Evolutionary conservation across 2,113 vertebrate species (phyloP).

Genomic region (Otis tarda): DNA sequence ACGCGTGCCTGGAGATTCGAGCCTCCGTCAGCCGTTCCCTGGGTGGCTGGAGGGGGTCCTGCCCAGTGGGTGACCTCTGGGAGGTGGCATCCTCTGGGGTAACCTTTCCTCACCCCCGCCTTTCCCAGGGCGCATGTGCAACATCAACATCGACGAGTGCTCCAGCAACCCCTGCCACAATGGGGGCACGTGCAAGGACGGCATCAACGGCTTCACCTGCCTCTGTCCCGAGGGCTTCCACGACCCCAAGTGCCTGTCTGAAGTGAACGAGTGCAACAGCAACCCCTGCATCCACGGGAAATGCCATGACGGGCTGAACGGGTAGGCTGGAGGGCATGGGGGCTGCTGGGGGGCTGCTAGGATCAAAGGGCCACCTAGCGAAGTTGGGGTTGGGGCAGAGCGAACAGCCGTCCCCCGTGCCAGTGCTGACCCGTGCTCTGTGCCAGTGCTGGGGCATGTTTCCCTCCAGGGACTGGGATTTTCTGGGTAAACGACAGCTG

Average conservation of each 20-base stretch:
- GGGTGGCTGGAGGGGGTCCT: neutral
- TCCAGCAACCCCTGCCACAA: conserved; percentile 88
- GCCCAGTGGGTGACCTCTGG: accelerated
- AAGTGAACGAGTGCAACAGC: conserved; percentile 93
- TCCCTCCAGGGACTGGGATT: neutral
- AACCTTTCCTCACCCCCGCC: neutral
- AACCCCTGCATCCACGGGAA: conserved; percentile 91
- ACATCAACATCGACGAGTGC: conserved; percentile 91
- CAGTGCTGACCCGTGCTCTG: neutral
- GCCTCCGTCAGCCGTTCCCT: accelerated
- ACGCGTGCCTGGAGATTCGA: neutral
- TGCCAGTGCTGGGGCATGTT: neutral
- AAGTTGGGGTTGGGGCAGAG: neutral
- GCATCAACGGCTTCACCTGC: conserved; percentile 88
- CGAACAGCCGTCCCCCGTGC: accelerated
- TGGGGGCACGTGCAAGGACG: conserved; percentile 88
- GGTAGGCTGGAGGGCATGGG: conserved; percentile 66
- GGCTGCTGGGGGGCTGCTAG: neutral
- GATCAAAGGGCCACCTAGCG: neutral
- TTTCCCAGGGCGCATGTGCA: conserved; percentile 86
- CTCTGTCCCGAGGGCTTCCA: conserved; percentile 91
- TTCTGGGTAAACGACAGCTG: neutral
- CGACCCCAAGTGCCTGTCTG: conserved; percentile 87
- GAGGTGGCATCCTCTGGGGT: accelerated
- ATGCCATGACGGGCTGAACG: conserved; percentile 88